Percentiles rank a stretch among this genome's conserved stretches.
These are phyloP conservation scores for Meghimatium bilineatum DNA, from an alignment of 2,888 invertebrate species.

Conservation along the genomic window DNA sequence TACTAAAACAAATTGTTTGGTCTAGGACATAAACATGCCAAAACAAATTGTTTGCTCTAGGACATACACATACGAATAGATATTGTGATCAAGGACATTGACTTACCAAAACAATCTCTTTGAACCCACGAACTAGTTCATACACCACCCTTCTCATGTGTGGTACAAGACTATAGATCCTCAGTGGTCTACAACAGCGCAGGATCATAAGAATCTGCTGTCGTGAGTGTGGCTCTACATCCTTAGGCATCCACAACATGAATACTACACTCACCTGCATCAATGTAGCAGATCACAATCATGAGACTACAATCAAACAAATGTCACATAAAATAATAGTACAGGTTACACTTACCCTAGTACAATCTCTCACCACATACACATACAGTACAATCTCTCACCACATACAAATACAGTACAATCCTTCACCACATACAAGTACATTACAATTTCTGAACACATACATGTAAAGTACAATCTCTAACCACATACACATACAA, in stretches of 20 bases:
- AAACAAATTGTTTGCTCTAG: conserved; percentile 91
- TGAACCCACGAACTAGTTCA: conserved; percentile 97
- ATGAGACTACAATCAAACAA: not conserved
- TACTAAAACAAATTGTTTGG: too few species aligned
- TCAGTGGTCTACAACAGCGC: conserved; percentile 94
- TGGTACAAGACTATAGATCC: conserved; percentile 98
- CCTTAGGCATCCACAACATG: conserved; percentile 88
- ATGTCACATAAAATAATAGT: not conserved
- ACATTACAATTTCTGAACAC: too few species aligned
- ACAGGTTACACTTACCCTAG: too few species aligned
- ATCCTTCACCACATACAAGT: too few species aligned
- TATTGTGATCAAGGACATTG: not conserved
- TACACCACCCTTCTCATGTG: conserved; percentile 99
- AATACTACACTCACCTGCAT: conserved; percentile 93
- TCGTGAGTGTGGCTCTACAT: conserved; percentile 92
- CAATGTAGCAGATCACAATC: not conserved
- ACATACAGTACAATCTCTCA: too few species aligned
- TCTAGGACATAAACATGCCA: conserved; percentile 83
- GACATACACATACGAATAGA: too few species aligned
- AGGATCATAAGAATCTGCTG: conserved; percentile 97
- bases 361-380: too few species aligned
- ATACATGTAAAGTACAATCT: too few species aligned
- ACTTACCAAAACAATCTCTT: conserved; percentile 94
- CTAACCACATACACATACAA: too few species aligned
- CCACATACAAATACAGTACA: too few species aligned